Conservation (phyloP, 2,888 invertebrate species). For the Scelioninae gen. 1 region DNA sequence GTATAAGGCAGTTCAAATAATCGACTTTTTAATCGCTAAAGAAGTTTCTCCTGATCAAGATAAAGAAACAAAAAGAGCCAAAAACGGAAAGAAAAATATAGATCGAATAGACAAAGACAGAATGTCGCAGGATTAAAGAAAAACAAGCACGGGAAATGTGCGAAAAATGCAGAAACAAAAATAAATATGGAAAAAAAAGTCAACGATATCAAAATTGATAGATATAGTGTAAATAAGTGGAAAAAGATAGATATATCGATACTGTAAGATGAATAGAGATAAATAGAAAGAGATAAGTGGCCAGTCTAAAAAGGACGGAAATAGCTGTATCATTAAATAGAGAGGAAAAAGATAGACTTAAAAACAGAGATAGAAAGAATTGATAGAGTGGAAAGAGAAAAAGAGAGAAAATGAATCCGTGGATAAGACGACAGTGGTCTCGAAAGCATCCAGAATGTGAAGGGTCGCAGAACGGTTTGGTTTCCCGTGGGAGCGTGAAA, state of each 20-base stretch:
- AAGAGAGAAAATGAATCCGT: slow-evolving; percentile 10
- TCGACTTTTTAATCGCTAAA: slow-evolving; percentile 64
- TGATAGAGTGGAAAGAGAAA: neutral
- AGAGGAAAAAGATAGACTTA: slow-evolving; percentile 6
- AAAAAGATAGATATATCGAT: too few species aligned
- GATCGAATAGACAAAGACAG: neutral
- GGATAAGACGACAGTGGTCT: slow-evolving; percentile 62
- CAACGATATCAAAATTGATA: too few species aligned
- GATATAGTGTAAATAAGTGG: too few species aligned
- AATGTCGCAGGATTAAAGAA: neutral
- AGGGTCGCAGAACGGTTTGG: slow-evolving; percentile 73
- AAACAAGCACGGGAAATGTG: neutral
- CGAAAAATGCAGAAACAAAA: neutral
- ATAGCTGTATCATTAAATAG: too few species aligned
- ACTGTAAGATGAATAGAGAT: too few species aligned
- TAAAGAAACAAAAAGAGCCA: neutral
- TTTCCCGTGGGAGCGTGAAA: slow-evolving; percentile 78
- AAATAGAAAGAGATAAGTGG: too few species aligned
- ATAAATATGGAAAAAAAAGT: neutral
- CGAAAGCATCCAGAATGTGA: slow-evolving; percentile 67
- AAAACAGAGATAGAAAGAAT: neutral
- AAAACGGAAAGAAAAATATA: neutral
- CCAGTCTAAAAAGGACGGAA: too few species aligned
- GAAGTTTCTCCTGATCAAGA: slow-evolving; percentile 49
- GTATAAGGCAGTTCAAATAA: slow-evolving; percentile 41